Evolutionary conservation across 2,113 vertebrate species (phyloP).

Genomic region (Oophaga pumilio): DNA sequence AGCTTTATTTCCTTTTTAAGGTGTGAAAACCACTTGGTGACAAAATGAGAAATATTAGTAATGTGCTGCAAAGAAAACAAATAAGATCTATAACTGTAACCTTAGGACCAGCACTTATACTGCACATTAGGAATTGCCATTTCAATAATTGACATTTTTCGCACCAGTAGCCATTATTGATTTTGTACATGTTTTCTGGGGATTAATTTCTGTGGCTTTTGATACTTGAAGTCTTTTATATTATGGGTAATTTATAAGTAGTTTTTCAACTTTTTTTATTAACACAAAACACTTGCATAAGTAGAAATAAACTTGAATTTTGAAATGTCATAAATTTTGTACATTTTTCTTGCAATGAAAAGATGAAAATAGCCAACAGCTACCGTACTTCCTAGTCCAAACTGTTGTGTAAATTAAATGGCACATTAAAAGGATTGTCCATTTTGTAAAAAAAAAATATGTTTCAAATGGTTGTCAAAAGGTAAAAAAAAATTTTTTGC

Average conservation of each 20-base stretch:
- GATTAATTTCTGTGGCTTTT: background rate
- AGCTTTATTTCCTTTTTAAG: background rate
- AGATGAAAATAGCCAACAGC: too few relatives aligned
- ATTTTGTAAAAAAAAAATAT: too few relatives aligned
- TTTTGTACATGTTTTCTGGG: background rate
- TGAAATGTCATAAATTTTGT: too few relatives aligned
- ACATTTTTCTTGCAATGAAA: too few relatives aligned
- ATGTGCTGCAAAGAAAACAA: background rate
- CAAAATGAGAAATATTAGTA: background rate
- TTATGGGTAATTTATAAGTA: background rate
- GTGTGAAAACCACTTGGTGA: constrained; percentile 4
- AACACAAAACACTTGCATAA: background rate
- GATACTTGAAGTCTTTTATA: too few relatives aligned
- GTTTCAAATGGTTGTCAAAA: too few relatives aligned
- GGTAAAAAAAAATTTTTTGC: too few relatives aligned
- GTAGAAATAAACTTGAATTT: too few relatives aligned
- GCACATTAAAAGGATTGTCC: too few relatives aligned
- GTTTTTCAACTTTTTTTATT: background rate
- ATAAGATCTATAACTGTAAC: background rate
- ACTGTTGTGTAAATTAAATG: too few relatives aligned
- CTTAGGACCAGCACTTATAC: background rate
- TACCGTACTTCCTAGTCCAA: too few relatives aligned
- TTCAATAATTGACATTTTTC: background rate
- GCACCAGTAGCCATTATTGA: background rate
- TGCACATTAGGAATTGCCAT: background rate